Conservation (phyloP, 2,113 vertebrate genomes). For the Sinocyclocheilus anophthalmus region DNA sequence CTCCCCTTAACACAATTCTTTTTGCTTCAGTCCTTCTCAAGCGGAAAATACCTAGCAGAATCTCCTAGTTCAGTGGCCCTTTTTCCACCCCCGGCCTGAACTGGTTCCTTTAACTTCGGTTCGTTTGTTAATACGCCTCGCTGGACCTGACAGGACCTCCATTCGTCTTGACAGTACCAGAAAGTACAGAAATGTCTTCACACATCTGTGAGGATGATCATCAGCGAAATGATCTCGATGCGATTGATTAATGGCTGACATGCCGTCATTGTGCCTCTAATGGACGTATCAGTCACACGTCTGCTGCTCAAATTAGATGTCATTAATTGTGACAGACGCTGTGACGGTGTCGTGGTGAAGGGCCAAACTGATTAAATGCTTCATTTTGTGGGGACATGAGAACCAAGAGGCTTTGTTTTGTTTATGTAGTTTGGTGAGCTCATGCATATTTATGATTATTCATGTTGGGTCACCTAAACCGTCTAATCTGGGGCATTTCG, state of each 20-base stretch:
- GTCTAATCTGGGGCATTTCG: neutral
- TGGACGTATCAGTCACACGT: conserved; percentile 65
- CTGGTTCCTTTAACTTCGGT: no score
- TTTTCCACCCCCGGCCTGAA: no score
- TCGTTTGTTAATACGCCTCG: neutral
- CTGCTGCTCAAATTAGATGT: conserved; percentile 60
- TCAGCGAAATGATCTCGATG: conserved; percentile 57
- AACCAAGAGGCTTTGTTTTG: conserved; percentile 29
- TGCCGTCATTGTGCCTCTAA: conserved; percentile 66
- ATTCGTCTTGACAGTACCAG: conserved; percentile 35
- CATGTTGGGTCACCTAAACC: neutral
- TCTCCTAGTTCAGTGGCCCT: no score
- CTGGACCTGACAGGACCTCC: neutral
- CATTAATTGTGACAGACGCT: conserved; percentile 69
- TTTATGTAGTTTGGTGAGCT: conserved; percentile 16
- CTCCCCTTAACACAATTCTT: no score
- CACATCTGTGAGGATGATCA: conserved; percentile 39
- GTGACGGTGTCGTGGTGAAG: conserved; percentile 51
- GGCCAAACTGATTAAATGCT: conserved; percentile 50
- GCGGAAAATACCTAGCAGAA: neutral
- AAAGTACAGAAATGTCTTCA: conserved; percentile 35
- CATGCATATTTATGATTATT: conserved; percentile 24
- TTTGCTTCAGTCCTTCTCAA: no score
- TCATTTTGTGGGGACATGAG: conserved; percentile 2
- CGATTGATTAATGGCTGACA: conserved; percentile 67